Evolutionary conservation across 2,797 vertebrate species (phyloP), one percentile per base, ranked within the genome.

Genomic region (Hypotaenidia philippensis): DNA sequence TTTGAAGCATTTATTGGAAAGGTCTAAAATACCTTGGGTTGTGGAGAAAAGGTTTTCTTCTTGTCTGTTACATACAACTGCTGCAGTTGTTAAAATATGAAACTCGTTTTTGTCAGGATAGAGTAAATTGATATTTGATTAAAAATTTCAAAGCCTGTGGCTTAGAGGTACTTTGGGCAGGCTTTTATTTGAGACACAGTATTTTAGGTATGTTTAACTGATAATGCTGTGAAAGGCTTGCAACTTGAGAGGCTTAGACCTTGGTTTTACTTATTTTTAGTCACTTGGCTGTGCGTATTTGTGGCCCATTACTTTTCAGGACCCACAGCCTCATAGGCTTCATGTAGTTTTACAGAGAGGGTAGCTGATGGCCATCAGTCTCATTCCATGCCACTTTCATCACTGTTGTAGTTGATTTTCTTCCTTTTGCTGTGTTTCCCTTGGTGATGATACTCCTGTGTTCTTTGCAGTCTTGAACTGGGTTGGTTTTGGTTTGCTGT

Each of bases 1-100:
- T 90, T 47, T 92, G 82, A 89, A 79, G 23, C 66, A 36, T 76
- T 50, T 78, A 9, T 81, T 59, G 79, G 75, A 89, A 89, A 90
- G 72, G 38, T 59, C 53, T n/a, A 59, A 81, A 95, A 74, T 92
- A 55, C n/a, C 64, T 32, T 7, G 12, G 72, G 47, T 80, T 96
- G 91, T 82, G 68, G 87, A 65, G n/a, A 63, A 65, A 63, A 7
- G 11, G 50, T 81, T 52, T 83, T 14, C 50, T 89, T 92, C 22
- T 16, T 7, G 38, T 79, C 31, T 44, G 15, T 50, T 83, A 45
- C 13, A 32, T 83, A 45, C 11, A 31, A 65, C 13, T 57, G 31
- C 56, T 75, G 45, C 41, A n/a, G 23, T 63, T 87, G 66, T 72
- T 63, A 65, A 93, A 84, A 85, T 32, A 15, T 8, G 22, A 83